phyloP scores from a whole-genome alignment of 2,888 invertebrate genomes.

The Coecobrya sp. region DNA sequence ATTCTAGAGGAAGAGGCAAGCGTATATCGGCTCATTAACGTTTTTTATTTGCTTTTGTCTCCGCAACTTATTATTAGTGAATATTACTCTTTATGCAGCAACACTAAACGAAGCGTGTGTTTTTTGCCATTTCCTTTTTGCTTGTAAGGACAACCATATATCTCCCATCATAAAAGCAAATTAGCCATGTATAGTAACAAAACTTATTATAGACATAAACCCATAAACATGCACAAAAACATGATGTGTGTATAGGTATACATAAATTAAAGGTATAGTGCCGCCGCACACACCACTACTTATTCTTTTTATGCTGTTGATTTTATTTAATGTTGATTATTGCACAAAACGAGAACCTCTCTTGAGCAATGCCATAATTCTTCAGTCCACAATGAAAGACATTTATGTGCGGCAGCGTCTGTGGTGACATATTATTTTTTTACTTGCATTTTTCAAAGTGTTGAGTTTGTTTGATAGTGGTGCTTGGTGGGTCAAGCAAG shows the following conservation, averaged over 20 bases:
- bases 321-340: conserved; percentile 41
- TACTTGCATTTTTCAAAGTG: conserved; percentile 59
- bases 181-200: conserved; percentile 69
- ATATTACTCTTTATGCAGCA: conserved; percentile 24
- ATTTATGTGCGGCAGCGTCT: conserved; percentile 21
- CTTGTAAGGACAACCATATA: conserved; percentile 14
- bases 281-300: conserved; percentile 23
- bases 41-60: conserved; percentile 71
- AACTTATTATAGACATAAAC: conserved; percentile 14
- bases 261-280: conserved; percentile 39
- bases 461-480: conserved; percentile 17
- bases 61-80: conserved; percentile 46
- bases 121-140: conserved; percentile 52
- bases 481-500: conserved; percentile 43
- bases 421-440: conserved; percentile 37
- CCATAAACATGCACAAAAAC: neutral
- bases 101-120: conserved; percentile 25
- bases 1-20: neutral
- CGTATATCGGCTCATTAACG: conserved; percentile 53
- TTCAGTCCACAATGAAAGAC: conserved; percentile 28
- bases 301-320: neutral
- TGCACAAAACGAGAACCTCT: conserved; percentile 32
- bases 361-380: conserved; percentile 50
- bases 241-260: neutral
- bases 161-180: conserved; percentile 66